Evolutionary conservation across 2,888 invertebrate species (phyloP).

Genomic region (Macrophya annulata): DNA sequence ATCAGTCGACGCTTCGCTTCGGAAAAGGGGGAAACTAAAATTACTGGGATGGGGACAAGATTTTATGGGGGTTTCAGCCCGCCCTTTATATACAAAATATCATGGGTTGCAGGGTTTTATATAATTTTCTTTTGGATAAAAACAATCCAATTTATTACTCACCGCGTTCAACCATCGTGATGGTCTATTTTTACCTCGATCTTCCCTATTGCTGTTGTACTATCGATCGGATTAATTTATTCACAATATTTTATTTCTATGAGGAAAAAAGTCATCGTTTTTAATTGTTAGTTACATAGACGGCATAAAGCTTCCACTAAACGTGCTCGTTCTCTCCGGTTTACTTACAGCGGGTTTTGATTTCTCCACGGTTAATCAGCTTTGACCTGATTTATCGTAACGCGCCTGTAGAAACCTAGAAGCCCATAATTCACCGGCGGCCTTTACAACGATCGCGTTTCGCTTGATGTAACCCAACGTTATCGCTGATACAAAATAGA

Average conservation of each 20-base stretch:
- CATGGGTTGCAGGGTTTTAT: constrained; percentile 3
- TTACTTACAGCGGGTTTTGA: background rate
- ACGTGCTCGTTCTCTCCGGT: background rate
- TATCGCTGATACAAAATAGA: background rate
- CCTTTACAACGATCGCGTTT: constrained; percentile 1
- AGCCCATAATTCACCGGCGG: background rate
- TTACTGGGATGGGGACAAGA: constrained; percentile 27
- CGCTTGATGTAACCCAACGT: background rate
- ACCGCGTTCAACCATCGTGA: background rate
- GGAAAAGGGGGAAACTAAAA: constrained; percentile 32
- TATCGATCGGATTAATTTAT: constrained; percentile 9
- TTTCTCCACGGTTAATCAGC: constrained; percentile 18
- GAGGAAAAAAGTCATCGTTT: background rate
- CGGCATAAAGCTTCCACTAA: constrained; percentile 9
- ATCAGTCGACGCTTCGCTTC: constrained; percentile 12
- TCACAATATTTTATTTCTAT: background rate
- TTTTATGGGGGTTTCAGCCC: constrained; percentile 36
- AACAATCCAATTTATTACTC: background rate
- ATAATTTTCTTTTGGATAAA: constrained; percentile 20
- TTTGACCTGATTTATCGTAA: constrained; percentile 40
- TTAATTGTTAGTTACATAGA: constrained; percentile 24
- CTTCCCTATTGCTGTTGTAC: background rate
- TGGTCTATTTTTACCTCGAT: background rate
- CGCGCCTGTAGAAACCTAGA: background rate
- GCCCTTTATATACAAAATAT: constrained; percentile 28